phyloP scores from a whole-genome alignment of 1,140 invertebrate genomes.

The Gryon sp. region DNA sequence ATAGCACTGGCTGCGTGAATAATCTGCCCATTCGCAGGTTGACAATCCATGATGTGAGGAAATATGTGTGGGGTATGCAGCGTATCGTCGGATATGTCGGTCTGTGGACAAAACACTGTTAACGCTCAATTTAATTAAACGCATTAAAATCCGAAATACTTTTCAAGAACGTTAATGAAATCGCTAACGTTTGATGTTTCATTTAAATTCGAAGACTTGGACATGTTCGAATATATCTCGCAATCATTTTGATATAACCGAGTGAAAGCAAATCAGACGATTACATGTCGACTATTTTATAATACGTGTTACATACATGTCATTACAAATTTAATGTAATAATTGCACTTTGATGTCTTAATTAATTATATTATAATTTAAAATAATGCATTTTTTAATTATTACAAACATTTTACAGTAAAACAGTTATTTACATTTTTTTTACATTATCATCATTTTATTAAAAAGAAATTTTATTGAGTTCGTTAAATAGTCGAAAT shows the following conservation, averaged over 20 bases:
- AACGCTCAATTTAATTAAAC: constrained; percentile 54
- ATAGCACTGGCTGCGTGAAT: constrained; percentile 47
- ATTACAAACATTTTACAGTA: too few relatives aligned
- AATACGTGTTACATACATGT: constrained; percentile 6
- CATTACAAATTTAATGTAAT: neutral
- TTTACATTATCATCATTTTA: too few relatives aligned
- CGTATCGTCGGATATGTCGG: constrained; percentile 75
- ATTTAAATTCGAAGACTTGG: constrained; percentile 27
- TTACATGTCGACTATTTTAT: too few relatives aligned
- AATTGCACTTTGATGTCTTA: too few relatives aligned
- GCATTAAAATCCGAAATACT: constrained; percentile 40
- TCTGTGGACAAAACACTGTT: constrained; percentile 63
- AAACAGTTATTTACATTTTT: too few relatives aligned
- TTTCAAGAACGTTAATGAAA: constrained; percentile 40
- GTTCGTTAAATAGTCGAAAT: too few relatives aligned
- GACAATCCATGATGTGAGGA: constrained; percentile 74
- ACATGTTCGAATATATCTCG: constrained; percentile 1
- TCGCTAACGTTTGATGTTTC: constrained; percentile 41
- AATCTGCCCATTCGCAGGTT: constrained; percentile 56
- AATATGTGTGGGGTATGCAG: constrained; percentile 80
- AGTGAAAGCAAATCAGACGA: constrained; percentile 11
- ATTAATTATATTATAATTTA: too few relatives aligned
- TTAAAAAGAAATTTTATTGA: too few relatives aligned
- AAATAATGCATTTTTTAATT: too few relatives aligned
- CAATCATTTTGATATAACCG: neutral